A percentile compares a stretch with the other conserved stretches of the same genome.
Conservation (phyloP, 2,797 vertebrate genomes). For the Falco columbarius region DNA sequence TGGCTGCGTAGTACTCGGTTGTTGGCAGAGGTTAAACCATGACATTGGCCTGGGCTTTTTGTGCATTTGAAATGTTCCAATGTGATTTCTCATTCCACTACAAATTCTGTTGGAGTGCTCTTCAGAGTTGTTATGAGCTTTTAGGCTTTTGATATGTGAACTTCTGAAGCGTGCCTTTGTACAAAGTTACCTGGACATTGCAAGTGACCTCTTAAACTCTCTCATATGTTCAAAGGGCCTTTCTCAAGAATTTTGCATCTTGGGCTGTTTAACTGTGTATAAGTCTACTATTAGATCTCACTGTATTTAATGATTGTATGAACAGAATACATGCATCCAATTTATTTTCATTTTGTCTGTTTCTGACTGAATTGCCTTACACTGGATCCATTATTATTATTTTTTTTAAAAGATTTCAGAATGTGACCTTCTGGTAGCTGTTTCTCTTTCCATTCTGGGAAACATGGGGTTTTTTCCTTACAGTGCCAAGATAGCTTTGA, state of each 20-base stretch:
- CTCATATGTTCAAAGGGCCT: background rate
- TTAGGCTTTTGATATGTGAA: background rate
- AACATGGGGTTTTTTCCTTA: background rate
- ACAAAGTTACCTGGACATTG: background rate
- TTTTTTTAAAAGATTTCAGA: background rate
- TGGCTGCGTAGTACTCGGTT: too few species aligned
- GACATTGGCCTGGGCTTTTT: background rate
- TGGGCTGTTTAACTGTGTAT: background rate
- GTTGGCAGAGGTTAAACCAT: too few species aligned
- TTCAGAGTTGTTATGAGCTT: background rate
- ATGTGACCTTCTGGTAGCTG: background rate
- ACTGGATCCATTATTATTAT: background rate
- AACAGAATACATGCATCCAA: too few species aligned
- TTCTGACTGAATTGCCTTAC: background rate
- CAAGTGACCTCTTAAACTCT: background rate
- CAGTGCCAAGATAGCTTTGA: background rate
- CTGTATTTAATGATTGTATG: background rate
- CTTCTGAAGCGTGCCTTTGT: background rate
- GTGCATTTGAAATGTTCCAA: background rate
- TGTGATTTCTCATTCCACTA: background rate
- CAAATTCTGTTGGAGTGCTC: background rate
- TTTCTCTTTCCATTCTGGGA: background rate
- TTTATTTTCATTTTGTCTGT: background rate
- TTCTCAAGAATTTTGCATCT: background rate
- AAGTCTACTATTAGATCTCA: background rate